Conservation (phyloP, 2,113 vertebrate genomes). For the Picathartes gymnocephalus region DNA sequence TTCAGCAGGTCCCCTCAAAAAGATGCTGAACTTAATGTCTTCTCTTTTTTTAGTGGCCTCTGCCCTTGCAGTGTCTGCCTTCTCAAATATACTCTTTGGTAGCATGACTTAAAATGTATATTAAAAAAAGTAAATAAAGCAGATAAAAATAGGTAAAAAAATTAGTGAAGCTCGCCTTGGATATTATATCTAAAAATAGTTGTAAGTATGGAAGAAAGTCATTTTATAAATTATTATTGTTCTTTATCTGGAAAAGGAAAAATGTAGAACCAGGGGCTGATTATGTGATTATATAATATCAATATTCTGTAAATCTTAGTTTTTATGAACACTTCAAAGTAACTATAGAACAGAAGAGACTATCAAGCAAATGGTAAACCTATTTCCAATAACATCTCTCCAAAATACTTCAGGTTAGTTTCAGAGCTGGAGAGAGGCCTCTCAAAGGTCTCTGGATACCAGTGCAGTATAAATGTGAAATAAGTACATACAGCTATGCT, state of each 20-base stretch:
- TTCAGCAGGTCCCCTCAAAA: conserved; percentile 73
- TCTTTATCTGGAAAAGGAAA: background rate
- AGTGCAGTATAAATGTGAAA: background rate
- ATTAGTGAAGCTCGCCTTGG: background rate
- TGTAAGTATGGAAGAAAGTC: background rate
- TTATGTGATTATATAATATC: background rate
- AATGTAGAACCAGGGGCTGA: background rate
- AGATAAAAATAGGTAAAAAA: background rate
- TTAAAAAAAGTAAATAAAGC: background rate
- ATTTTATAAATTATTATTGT: background rate
- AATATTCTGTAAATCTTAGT: background rate
- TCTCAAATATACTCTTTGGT: background rate
- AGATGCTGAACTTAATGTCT: conserved; percentile 8
- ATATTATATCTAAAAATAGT: background rate
- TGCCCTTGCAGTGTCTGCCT: background rate
- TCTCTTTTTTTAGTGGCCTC: background rate
- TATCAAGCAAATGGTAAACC: conserved; percentile 7
- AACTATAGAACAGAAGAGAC: background rate
- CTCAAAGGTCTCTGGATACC: background rate
- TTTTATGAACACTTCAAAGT: background rate
- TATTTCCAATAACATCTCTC: background rate
- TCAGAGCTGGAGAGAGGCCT: background rate
- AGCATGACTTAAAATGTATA: background rate
- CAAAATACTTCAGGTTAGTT: background rate
- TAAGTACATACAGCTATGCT: rapidly evolving